Percentiles rank a stretch among this genome's conserved stretches.
phyloP scores from a whole-genome alignment of 2,113 vertebrate species.

The Oreochromis niloticus region DNA sequence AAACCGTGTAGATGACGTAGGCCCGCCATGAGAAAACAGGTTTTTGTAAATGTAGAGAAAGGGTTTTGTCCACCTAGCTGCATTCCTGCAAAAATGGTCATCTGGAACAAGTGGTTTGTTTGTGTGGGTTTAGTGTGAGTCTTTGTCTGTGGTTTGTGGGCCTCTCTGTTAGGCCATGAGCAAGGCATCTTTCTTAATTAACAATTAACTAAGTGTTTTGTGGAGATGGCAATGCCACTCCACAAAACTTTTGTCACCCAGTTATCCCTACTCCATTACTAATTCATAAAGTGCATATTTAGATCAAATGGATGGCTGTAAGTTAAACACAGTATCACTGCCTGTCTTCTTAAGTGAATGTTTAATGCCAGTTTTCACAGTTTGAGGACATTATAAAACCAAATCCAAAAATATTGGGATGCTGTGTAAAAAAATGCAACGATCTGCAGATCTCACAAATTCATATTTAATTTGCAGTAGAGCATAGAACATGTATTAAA shows the following conservation, averaged over 20 bases:
- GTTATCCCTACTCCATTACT: not conserved
- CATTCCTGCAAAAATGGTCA: conserved; percentile 54
- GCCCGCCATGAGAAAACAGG: not conserved
- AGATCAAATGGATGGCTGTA: not conserved
- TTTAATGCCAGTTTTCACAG: not conserved
- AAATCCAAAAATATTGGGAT: not conserved
- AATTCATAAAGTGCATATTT: not conserved
- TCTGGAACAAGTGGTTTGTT: conserved; percentile 48
- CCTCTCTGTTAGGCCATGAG: conserved; percentile 49
- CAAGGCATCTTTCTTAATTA: conserved; percentile 50
- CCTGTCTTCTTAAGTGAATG: not conserved
- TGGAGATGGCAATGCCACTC: conserved; percentile 8
- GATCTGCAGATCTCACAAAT: not conserved
- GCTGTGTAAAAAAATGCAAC: not conserved
- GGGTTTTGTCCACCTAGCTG: conserved; percentile 58
- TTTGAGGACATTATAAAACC: accelerated
- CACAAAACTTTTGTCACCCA: not conserved
- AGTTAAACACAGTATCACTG: not conserved
- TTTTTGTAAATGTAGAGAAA: conserved; percentile 29
- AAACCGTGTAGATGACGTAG: conserved; percentile 24
- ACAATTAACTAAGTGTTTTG: conserved; percentile 29
- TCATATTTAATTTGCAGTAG: not conserved
- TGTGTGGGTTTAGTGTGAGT: conserved; percentile 48
- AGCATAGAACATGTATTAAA: not conserved
- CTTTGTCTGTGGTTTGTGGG: conserved; percentile 58